Conservation (phyloP, 2,888 invertebrate genomes). For the Venusia cambrica region DNA sequence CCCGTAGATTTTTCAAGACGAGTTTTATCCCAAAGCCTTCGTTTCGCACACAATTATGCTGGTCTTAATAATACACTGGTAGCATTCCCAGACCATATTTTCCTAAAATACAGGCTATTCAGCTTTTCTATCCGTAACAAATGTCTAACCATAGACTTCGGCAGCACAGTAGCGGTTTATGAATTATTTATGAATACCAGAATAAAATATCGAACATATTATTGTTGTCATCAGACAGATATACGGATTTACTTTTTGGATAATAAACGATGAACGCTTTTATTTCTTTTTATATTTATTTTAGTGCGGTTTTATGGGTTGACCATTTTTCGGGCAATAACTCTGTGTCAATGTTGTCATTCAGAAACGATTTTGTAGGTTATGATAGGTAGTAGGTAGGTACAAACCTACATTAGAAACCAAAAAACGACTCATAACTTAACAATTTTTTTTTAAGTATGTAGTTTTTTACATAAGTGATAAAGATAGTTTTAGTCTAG, state of each 20-base stretch:
- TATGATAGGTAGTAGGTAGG: no score
- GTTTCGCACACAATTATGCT: no score
- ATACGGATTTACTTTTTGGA: constrained; percentile 36
- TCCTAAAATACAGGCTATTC: background rate
- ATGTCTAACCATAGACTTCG: constrained; percentile 11
- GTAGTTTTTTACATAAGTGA: no score
- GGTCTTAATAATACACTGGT: constrained; percentile 11
- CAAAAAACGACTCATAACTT: no score
- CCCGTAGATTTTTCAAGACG: no score
- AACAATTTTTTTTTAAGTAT: no score
- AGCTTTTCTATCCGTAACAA: constrained; percentile 1
- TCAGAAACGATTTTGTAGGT: constrained; percentile 4
- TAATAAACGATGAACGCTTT: constrained; percentile 33
- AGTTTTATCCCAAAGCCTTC: no score
- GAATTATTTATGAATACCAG: constrained; percentile 52
- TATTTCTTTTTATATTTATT: constrained; percentile 29
- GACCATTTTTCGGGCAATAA: constrained; percentile 23
- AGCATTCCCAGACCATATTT: constrained; percentile 1
- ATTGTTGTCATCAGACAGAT: constrained; percentile 35
- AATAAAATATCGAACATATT: constrained; percentile 45
- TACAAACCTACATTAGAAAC: no score
- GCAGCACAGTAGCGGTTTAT: constrained; percentile 53
- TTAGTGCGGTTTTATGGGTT: constrained; percentile 26
- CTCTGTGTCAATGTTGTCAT: constrained; percentile 3
- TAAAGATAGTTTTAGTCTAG: no score